phyloP scores from a whole-genome alignment of 2,888 invertebrate genomes.

The Ceramica pisi region DNA sequence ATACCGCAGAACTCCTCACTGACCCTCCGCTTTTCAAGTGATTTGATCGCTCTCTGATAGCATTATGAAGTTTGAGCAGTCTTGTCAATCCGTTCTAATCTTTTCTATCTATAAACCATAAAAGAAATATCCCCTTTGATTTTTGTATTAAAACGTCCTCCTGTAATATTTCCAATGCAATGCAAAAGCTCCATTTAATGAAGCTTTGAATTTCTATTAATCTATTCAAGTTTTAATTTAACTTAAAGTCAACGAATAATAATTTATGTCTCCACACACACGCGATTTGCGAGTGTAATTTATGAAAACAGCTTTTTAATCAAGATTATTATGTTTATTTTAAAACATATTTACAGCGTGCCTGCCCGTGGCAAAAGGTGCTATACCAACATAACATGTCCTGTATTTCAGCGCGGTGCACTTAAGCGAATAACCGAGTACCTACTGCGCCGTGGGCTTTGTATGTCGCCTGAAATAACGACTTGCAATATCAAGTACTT shows the following conservation, averaged over 20 bases:
- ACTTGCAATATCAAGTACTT: constrained; percentile 44
- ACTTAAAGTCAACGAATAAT: constrained; percentile 7
- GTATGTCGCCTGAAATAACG: constrained; percentile 44
- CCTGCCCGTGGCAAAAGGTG: constrained; percentile 27
- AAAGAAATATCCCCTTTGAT: neutral
- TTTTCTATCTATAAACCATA: constrained; percentile 1
- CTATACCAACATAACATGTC: constrained; percentile 2
- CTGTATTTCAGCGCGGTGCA: constrained; percentile 54
- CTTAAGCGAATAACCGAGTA: constrained; percentile 52
- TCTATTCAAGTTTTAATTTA: constrained; percentile 6
- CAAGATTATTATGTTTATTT: constrained; percentile 44
- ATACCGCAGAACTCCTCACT: neutral
- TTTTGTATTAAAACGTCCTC: constrained; percentile 5
- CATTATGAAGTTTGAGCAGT: constrained; percentile 6
- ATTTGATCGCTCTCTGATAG: constrained; percentile 30
- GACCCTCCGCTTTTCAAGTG: constrained; percentile 15
- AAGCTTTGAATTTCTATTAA: neutral
- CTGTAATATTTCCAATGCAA: constrained; percentile 14
- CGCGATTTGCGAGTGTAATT: constrained; percentile 32
- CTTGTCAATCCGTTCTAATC: constrained; percentile 13
- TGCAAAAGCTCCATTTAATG: neutral
- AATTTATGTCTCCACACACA: constrained; percentile 29
- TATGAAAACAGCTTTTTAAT: constrained; percentile 43
- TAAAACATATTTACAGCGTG: constrained; percentile 36
- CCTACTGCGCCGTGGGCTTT: constrained; percentile 35